Conservation (phyloP, 2,797 vertebrate genomes). For the Sebastes taczanowskii region DNA sequence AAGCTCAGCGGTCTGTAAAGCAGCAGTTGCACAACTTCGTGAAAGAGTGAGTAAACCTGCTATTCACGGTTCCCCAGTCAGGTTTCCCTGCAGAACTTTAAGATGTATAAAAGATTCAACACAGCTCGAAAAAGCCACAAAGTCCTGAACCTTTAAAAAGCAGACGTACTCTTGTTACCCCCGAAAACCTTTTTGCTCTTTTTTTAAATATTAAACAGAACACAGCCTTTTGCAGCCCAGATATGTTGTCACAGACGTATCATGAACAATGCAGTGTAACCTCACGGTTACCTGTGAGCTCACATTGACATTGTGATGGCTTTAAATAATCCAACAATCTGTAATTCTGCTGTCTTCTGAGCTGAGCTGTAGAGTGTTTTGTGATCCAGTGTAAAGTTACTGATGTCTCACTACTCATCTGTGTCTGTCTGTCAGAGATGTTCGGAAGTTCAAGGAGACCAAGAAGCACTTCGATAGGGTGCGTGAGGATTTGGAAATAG, state of each 20-base stretch:
- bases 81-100: background rate
- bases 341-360: background rate
- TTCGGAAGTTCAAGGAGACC: constrained; percentile 96
- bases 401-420: background rate
- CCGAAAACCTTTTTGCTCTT: constrained; percentile 35
- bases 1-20: constrained; percentile 95
- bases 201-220: constrained; percentile 55
- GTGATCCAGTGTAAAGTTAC: background rate
- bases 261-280: background rate
- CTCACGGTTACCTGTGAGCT: background rate
- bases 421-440: constrained; percentile 83
- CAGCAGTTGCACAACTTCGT: constrained; percentile 97
- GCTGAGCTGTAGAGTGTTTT: background rate
- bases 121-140: constrained; percentile 12
- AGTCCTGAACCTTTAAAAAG: constrained; percentile 22
- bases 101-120: constrained; percentile 35
- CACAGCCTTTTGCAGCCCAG: background rate
- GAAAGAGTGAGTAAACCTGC: constrained; percentile 91
- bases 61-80: background rate
- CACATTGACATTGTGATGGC: background rate
- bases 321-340: background rate
- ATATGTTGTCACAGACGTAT: background rate
- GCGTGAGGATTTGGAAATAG: constrained; percentile 94
- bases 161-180: background rate
- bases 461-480: constrained; percentile 98